These are phyloP conservation scores for Laticauda colubrina DNA, from an alignment of 2,113 vertebrate species.

Conservation along the genomic window DNA sequence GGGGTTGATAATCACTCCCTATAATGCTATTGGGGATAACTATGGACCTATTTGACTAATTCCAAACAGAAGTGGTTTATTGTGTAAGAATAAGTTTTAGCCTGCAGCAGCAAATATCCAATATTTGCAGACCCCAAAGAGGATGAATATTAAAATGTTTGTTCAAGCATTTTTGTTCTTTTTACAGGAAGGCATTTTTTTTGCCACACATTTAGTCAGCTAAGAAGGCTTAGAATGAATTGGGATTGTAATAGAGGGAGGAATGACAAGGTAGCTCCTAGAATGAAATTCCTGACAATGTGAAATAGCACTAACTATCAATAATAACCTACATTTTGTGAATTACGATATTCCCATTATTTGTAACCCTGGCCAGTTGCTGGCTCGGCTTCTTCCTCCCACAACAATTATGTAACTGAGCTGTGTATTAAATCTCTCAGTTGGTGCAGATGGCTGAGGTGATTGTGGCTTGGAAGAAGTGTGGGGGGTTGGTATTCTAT, in stretches of 20 bases:
- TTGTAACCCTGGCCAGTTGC: background rate
- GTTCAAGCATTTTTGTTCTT: background rate
- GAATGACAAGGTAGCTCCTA: background rate
- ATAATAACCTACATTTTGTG: background rate
- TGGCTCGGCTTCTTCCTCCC: background rate
- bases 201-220: background rate
- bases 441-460: background rate
- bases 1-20: conserved; percentile 64
- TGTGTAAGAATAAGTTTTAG: conserved; percentile 27
- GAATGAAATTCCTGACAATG: background rate
- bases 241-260: background rate
- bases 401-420: background rate
- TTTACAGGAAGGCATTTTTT: background rate
- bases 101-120: conserved; percentile 8
- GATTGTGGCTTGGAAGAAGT: background rate
- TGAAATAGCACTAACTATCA: background rate
- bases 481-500: background rate
- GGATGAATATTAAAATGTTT: background rate
- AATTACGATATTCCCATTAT: background rate
- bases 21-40: conserved; percentile 57
- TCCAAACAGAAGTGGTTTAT: conserved; percentile 48
- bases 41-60: conserved; percentile 51
- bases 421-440: background rate
- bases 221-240: background rate
- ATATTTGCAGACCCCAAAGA: background rate